Conservation (phyloP, 92 coral and sea anemone genomes). For the Hydrozoanthus gracilis region DNA sequence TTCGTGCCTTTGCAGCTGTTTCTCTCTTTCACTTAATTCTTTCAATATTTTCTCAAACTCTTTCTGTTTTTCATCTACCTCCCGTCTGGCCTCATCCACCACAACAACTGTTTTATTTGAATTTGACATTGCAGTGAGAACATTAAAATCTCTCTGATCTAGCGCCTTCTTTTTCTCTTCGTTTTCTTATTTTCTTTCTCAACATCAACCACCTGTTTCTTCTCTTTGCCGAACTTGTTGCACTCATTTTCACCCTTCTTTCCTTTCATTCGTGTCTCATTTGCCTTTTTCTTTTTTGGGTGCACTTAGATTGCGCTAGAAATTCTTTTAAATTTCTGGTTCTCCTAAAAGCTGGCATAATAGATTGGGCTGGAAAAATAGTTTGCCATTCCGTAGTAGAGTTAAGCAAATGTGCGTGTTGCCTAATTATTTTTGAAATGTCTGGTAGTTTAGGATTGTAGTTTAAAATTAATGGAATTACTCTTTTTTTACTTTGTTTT, state of each 20-base stretch:
- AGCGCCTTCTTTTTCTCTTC: conserved; percentile 5
- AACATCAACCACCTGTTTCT: conserved; percentile 6
- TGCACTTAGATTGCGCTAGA: background rate
- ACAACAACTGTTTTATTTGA: background rate
- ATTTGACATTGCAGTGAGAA: background rate
- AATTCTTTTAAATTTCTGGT: too few species aligned
- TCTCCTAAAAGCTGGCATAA: too few species aligned
- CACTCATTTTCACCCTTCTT: background rate
- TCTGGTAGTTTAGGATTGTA: too few species aligned
- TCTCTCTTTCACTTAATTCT: too few species aligned
- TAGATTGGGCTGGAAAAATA: too few species aligned
- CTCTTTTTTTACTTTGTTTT: too few species aligned
- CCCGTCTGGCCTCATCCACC: background rate
- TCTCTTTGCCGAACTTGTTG: background rate
- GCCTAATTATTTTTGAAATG: too few species aligned
- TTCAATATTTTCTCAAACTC: background rate
- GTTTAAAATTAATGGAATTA: too few species aligned
- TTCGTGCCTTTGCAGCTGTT: too few species aligned
- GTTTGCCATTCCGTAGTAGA: too few species aligned
- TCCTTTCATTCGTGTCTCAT: background rate
- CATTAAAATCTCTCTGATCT: background rate
- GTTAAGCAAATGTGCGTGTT: too few species aligned
- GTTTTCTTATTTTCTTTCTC: background rate
- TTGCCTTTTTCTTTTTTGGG: background rate
- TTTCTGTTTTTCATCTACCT: background rate